phyloP scores from a whole-genome alignment of 2,888 invertebrate species.

The Philonicus albiceps region DNA sequence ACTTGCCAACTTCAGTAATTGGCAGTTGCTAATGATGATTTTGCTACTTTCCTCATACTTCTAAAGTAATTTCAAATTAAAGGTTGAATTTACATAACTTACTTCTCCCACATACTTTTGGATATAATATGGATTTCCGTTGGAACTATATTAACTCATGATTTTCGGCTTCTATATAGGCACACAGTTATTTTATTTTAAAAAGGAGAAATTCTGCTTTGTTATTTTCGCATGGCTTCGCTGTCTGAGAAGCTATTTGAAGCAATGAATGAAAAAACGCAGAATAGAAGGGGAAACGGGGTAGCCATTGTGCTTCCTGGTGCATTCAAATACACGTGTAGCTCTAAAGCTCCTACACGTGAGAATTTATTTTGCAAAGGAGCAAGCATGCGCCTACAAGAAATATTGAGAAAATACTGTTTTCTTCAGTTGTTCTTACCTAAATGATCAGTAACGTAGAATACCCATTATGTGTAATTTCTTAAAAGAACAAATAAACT shows the following conservation, averaged over 20 bases:
- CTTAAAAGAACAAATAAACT: neutral
- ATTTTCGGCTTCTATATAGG: neutral
- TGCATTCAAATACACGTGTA: constrained; percentile 24
- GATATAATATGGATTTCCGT: neutral
- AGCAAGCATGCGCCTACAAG: neutral
- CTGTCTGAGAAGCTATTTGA: neutral
- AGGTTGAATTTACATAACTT: neutral
- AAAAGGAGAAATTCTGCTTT: neutral
- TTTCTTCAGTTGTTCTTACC: neutral
- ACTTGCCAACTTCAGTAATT: neutral
- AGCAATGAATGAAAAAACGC: constrained; percentile 26
- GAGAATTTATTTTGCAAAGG: neutral
- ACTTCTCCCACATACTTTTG: neutral
- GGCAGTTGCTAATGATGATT: neutral
- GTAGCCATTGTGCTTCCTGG: neutral
- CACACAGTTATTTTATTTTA: neutral
- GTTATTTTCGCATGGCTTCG: neutral
- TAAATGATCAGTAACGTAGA: neutral
- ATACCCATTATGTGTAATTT: neutral
- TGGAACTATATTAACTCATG: neutral
- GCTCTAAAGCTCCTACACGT: neutral
- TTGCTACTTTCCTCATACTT: neutral
- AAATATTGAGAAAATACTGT: neutral
- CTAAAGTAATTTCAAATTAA: neutral
- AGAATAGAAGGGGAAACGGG: constrained; percentile 22